Conservation (phyloP, 2,113 vertebrate genomes). For the Balaenoptera acutorostrata region DNA sequence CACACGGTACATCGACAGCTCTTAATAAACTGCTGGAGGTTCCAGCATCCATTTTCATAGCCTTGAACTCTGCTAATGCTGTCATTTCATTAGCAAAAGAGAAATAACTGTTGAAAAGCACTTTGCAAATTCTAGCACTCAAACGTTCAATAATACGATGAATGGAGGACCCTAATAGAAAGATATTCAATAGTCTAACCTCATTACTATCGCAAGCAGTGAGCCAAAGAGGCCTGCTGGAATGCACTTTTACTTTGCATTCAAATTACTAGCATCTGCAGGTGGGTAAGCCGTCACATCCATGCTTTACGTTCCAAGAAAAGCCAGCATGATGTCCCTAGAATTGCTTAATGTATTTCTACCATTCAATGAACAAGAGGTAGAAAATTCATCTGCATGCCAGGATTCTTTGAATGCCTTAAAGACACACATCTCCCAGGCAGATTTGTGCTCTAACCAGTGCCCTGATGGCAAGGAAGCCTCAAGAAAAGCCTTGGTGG, state of each 20-base stretch:
- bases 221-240: background rate
- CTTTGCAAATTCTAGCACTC: background rate
- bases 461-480: background rate
- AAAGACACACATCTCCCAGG: rapidly evolving
- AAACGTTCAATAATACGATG: background rate
- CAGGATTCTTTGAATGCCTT: background rate
- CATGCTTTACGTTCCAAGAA: background rate
- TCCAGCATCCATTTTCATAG: background rate
- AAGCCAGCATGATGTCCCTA: background rate
- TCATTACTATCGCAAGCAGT: background rate
- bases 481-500: no score
- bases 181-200: background rate
- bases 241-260: background rate
- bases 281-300: background rate
- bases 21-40: background rate
- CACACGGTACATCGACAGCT: rapidly evolving
- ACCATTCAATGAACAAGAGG: background rate
- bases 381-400: background rate
- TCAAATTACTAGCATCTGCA: background rate
- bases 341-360: background rate
- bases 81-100: background rate
- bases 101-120: background rate
- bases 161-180: background rate
- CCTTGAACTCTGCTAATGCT: background rate
- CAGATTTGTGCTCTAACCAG: background rate